A percentile compares a stretch with the other conserved stretches of the same genome.
phyloP scores from a whole-genome alignment of 2,797 vertebrate species.

The Crenuchus spilurus region DNA sequence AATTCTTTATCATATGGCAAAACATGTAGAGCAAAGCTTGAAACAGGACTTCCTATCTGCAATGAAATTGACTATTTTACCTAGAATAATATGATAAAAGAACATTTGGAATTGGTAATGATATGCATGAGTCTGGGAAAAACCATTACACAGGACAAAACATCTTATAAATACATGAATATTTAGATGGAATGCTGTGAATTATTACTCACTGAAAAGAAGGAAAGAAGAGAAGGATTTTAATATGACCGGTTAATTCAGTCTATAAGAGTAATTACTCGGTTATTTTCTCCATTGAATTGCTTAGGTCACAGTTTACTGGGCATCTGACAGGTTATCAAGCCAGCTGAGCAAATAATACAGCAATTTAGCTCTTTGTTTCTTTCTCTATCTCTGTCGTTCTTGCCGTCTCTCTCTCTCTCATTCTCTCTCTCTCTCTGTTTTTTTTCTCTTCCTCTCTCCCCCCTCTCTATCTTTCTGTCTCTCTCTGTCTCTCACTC shows the following conservation, averaged over 20 bases:
- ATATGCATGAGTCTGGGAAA: background rate
- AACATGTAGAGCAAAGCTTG: too few relatives aligned
- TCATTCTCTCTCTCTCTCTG: background rate
- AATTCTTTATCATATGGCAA: background rate
- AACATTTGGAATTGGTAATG: background rate
- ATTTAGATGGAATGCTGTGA: background rate
- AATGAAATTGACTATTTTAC: background rate
- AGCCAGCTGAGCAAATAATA: slow-evolving; percentile 69
- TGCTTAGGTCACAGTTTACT: slow-evolving; percentile 66
- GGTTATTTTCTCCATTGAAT: slow-evolving; percentile 60
- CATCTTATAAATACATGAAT: background rate
- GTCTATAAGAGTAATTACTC: slow-evolving; percentile 37
- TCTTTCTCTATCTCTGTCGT: slow-evolving; percentile 1
- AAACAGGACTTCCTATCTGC: background rate
- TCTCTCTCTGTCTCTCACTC: too few relatives aligned
- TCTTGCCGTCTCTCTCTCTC: background rate
- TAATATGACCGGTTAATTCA: slow-evolving; percentile 9
- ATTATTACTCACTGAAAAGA: background rate
- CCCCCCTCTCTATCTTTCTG: background rate
- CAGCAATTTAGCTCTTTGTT: too few relatives aligned
- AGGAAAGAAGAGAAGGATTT: background rate
- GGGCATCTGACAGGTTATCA: slow-evolving; percentile 68
- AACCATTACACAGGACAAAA: background rate
- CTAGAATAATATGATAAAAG: too few relatives aligned
- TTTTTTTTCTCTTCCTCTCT: background rate